A percentile compares a stretch with the other conserved stretches of the same genome.
These are phyloP conservation scores for Leptopilina boulardi DNA, from an alignment of 1,140 invertebrate species.

Conservation along the genomic window DNA sequence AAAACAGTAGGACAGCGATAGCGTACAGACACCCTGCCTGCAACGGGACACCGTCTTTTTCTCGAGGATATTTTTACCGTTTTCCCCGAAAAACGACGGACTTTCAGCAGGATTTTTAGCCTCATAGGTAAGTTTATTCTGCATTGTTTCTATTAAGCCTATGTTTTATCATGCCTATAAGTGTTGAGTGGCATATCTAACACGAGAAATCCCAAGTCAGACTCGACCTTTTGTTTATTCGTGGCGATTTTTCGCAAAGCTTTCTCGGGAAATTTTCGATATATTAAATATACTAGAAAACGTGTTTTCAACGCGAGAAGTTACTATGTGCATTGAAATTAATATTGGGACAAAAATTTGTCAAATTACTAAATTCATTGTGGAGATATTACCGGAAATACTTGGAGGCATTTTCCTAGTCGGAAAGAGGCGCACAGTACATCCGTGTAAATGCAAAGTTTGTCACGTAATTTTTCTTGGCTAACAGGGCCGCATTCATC, in stretches of 20 bases:
- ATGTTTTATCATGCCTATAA: slow-evolving; percentile 33
- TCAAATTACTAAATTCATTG: slow-evolving; percentile 26
- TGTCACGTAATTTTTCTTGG: slow-evolving; percentile 72
- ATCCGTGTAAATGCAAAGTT: slow-evolving; percentile 69
- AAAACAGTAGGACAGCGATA: slow-evolving; percentile 68
- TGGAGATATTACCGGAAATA: slow-evolving; percentile 64
- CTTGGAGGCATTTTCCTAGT: slow-evolving; percentile 53
- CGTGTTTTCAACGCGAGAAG: slow-evolving; percentile 52
- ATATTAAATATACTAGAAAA: background rate
- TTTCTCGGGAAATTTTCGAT: slow-evolving; percentile 52
- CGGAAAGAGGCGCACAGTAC: slow-evolving; percentile 55
- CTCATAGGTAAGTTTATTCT: slow-evolving; percentile 66
- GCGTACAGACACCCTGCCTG: slow-evolving; percentile 71
- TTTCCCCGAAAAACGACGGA: slow-evolving; percentile 62
- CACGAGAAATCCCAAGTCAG: slow-evolving; percentile 54
- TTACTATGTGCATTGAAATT: slow-evolving; percentile 45
- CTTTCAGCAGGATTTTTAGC: slow-evolving; percentile 64
- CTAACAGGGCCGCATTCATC: slow-evolving; percentile 63
- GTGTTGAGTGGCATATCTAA: slow-evolving; percentile 38
- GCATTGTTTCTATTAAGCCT: background rate
- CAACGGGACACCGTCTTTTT: slow-evolving; percentile 70
- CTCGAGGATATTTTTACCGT: slow-evolving; percentile 64
- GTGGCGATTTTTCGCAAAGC: slow-evolving; percentile 62
- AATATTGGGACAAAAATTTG: slow-evolving; percentile 45
- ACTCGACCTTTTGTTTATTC: slow-evolving; percentile 73